Conservation (phyloP, 2,888 invertebrate species). For the Drosophila acutilabella region DNA sequence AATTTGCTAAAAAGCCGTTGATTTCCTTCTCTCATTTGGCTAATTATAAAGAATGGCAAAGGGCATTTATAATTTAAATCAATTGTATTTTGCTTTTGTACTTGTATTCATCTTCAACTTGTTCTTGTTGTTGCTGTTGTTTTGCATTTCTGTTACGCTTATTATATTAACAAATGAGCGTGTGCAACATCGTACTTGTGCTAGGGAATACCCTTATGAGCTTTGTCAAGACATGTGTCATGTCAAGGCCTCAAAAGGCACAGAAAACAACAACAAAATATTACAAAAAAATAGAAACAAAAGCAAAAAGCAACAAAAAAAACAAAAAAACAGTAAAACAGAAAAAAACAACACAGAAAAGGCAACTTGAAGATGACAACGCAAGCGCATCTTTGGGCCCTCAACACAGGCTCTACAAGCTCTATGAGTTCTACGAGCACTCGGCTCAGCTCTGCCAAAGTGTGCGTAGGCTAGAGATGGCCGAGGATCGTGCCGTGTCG, state of each 20-base stretch:
- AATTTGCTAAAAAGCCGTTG: background rate
- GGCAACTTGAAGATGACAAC: constrained; percentile 58
- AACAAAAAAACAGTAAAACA: background rate
- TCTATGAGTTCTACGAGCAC: constrained; percentile 45
- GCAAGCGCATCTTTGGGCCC: constrained; percentile 58
- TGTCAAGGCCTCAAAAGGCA: constrained; percentile 50
- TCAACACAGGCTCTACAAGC: constrained; percentile 26
- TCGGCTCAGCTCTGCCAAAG: constrained; percentile 41
- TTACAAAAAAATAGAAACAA: background rate
- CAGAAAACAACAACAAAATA: constrained; percentile 1
- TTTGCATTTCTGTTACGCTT: constrained; percentile 5
- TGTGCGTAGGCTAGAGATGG: constrained; percentile 14
- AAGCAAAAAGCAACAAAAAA: background rate
- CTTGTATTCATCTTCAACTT: background rate
- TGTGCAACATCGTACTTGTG: constrained; percentile 24
- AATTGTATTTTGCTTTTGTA: background rate
- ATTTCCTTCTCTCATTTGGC: background rate
- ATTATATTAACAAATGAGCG: constrained; percentile 22
- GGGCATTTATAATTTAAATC: constrained; percentile 2
- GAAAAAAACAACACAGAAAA: constrained; percentile 11
- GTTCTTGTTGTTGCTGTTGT: background rate
- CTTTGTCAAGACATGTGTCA: constrained; percentile 48
- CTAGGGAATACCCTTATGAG: constrained; percentile 48
- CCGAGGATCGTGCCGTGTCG: no score
- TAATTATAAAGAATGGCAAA: constrained; percentile 6